Base-by-base conservation (phyloP, 2,797 vertebrate genomes). In the Gymnoscopelus microlampas region DNA sequence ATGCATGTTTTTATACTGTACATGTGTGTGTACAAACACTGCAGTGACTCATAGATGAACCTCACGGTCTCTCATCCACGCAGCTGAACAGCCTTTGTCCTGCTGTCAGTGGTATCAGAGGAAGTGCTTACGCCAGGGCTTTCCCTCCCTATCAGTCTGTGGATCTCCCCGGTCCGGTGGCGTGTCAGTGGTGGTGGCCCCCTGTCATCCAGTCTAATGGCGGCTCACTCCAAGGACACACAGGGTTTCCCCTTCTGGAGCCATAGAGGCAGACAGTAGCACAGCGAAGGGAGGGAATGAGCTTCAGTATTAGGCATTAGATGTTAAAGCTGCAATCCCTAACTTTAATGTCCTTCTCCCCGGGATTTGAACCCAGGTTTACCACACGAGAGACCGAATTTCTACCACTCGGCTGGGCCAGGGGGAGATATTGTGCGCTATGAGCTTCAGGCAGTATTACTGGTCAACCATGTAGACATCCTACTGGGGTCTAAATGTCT, bases 41-140 rank as follows among this genome's bases (percentile, higher is more conserved):
- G 69, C 54, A 66, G 66, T 82, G 75, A 78, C 63, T 80, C 58
- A 44, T 35, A 54, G 69, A 83, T 81, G 63, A 72, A 78, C 61
- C 71, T 66, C 68, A 69, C 50, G 60, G 57, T 48, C 65, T 66
- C 47, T 19, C 10, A 26, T 24, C 56, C 19, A 4, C 49, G 19
- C 48, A 76, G 57, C 69, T 24, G 54, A 51, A 55, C 64, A 61
- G 73, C 67, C 57, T 60, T 53, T 77, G 69, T 70, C 53, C 39
- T 60, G 7, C 73, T 66, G 73, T 77, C 76, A 47, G 53, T 39
- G 48, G 13, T 49, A 23, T 63, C 62, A 23, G 63, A 73, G 57
- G 44, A 78, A 70, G 60, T 72, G 72, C 58, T 76, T 55, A 12
- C 26, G 5, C 15, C 60, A 55, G 70, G 50, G 65, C 60, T 66